Evolutionary conservation across 37 sponge, comb jelly and placozoan species (phyloP).

Genomic region (Beroe forskalii): DNA sequence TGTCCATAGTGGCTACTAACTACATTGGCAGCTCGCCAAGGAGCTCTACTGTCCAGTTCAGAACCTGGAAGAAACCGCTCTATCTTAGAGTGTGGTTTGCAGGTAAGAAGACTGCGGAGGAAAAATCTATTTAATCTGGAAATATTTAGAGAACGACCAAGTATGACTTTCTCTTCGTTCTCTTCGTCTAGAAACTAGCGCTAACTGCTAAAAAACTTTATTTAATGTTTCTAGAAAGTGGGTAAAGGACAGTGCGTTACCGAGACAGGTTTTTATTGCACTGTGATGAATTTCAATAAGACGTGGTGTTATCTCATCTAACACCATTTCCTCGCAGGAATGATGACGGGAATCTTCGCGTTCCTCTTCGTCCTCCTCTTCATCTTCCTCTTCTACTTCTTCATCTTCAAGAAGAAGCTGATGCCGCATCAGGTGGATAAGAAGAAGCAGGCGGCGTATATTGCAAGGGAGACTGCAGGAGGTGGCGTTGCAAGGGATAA

Average conservation of each 20-base stretch:
- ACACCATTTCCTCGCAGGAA: not conserved
- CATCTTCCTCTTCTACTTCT: constrained; percentile 30
- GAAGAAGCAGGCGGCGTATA: not conserved
- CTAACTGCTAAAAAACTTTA: no score
- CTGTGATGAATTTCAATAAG: no score
- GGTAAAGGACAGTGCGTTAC: no score
- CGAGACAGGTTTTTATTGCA: no score
- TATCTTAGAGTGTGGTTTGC: constrained; percentile 21
- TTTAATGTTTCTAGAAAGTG: no score
- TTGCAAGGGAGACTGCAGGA: not conserved
- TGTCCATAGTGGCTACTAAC: constrained; percentile 37
- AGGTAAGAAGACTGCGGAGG: not conserved
- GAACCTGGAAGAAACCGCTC: constrained; percentile 38
- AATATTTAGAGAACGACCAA: not conserved
- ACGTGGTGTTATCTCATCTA: no score
- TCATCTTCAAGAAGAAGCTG: not conserved
- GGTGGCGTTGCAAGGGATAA: not conserved
- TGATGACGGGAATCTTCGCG: constrained; percentile 10
- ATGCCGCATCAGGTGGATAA: not conserved
- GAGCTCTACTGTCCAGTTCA: not conserved
- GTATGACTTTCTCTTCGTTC: not conserved
- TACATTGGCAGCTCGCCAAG: not conserved
- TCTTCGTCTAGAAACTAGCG: no score
- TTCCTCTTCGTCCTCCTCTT: constrained; percentile 22
- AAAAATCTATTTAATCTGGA: not conserved